These are phyloP conservation scores for Dipodomys merriami DNA, from an alignment of 2,113 vertebrate species.

Conservation along the genomic window DNA sequence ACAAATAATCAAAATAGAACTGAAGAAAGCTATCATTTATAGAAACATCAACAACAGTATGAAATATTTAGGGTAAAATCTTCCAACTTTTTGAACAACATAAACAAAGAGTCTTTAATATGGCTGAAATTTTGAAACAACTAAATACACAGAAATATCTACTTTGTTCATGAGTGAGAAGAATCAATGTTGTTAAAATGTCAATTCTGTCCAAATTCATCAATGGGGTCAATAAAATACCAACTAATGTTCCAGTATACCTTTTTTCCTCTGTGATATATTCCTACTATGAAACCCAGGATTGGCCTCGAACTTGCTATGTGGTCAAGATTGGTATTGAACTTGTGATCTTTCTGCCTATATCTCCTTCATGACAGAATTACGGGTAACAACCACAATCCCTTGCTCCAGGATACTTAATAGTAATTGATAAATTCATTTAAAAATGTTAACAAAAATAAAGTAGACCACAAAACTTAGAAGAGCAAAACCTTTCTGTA, in stretches of 20 bases:
- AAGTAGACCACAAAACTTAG: background rate
- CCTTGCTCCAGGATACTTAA: background rate
- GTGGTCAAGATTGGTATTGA: background rate
- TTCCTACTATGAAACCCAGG: background rate
- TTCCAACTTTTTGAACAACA: background rate
- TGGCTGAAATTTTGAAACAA: background rate
- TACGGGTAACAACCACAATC: background rate
- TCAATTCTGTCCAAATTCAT: background rate
- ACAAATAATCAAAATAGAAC: slow-evolving; percentile 20
- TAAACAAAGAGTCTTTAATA: background rate
- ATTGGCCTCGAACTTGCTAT: background rate
- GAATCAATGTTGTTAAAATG: slow-evolving; percentile 4
- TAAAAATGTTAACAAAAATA: slow-evolving; percentile 35
- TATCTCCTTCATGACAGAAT: background rate
- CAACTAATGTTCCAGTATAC: background rate
- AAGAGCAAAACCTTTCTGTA: background rate
- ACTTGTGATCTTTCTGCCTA: background rate
- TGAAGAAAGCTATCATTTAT: slow-evolving; percentile 6
- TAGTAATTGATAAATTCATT: background rate
- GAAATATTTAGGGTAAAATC: background rate
- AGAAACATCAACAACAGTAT: background rate
- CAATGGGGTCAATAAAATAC: background rate
- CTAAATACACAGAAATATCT: background rate
- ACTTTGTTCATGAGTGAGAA: background rate
- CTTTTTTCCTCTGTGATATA: background rate